phyloP scores from a whole-genome alignment of 53 echinoderm and acorn worm genomes.

The Echinometra lucunter region DNA sequence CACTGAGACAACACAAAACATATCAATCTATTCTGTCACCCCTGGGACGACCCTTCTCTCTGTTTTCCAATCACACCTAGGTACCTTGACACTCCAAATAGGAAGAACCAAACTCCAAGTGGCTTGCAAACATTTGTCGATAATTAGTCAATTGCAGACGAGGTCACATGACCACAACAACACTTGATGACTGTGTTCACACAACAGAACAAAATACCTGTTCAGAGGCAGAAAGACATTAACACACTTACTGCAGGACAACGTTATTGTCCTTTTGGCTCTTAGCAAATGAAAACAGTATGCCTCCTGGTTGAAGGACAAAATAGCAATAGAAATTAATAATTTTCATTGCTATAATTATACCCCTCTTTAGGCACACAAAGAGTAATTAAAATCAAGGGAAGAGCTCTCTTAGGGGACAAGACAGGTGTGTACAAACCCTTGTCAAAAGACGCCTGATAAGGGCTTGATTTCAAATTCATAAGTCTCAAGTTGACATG shows the following conservation, averaged over 20 bases:
- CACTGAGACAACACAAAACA: background rate
- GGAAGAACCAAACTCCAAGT: background rate
- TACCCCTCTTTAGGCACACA: background rate
- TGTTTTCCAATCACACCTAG: background rate
- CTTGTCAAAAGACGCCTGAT: background rate
- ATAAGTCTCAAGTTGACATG: background rate
- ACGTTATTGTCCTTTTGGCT: no score
- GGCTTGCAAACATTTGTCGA: conserved; percentile 30
- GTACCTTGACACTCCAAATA: background rate
- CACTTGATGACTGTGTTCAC: conserved; percentile 10
- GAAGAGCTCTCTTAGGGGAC: background rate
- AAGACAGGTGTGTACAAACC: background rate
- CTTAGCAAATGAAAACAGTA: background rate
- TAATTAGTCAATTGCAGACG: background rate
- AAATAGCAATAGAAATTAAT: background rate
- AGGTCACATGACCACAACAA: conserved; percentile 34
- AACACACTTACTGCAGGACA: no score
- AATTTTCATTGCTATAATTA: background rate
- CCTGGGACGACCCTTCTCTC: background rate
- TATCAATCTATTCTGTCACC: background rate
- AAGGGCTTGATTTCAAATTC: background rate
- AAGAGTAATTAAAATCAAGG: background rate
- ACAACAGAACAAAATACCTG: no score
- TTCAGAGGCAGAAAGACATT: no score
- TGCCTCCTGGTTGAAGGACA: background rate